Percentiles rank a stretch among this genome's conserved stretches.
Conservation (phyloP, 2,797 vertebrate genomes). For the Enteromius radiatus region DNA sequence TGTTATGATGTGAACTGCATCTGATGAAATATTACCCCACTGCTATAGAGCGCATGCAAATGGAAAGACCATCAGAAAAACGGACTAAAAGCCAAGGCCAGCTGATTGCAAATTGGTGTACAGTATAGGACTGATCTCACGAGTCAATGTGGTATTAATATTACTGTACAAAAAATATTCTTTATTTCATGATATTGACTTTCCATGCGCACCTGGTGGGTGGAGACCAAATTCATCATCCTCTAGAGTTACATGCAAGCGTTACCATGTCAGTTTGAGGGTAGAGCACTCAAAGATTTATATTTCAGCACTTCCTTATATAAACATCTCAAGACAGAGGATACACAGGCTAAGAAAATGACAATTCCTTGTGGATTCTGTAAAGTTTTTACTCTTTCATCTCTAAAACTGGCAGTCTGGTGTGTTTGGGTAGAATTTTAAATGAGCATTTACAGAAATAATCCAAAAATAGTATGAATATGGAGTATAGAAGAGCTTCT, state of each 20-base stretch:
- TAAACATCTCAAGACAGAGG: conserved; percentile 13
- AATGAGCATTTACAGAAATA: neutral
- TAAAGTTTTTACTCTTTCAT: neutral
- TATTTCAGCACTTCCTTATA: conserved; percentile 20
- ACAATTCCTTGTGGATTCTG: neutral
- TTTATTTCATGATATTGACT: conserved; percentile 17
- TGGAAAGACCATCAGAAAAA: neutral
- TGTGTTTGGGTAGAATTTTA: neutral
- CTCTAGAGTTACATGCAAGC: conserved; percentile 13
- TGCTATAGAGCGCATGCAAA: neutral
- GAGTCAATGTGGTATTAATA: neutral
- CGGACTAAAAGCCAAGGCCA: neutral
- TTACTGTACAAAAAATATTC: neutral
- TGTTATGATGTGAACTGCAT: conserved; percentile 30
- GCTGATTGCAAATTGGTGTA: neutral
- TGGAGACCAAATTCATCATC: conserved; percentile 21
- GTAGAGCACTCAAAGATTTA: conserved; percentile 14
- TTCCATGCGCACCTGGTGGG: conserved; percentile 16
- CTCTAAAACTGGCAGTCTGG: neutral
- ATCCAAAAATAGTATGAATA: neutral
- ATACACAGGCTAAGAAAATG: conserved; percentile 2
- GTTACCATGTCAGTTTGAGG: conserved; percentile 23
- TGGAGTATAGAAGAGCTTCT: neutral
- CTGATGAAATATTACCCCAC: conserved; percentile 36
- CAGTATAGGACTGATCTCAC: neutral